These are phyloP conservation scores for Lepeophtheirus salmonis DNA, from an alignment of 1,140 invertebrate species.

Conservation along the genomic window DNA sequence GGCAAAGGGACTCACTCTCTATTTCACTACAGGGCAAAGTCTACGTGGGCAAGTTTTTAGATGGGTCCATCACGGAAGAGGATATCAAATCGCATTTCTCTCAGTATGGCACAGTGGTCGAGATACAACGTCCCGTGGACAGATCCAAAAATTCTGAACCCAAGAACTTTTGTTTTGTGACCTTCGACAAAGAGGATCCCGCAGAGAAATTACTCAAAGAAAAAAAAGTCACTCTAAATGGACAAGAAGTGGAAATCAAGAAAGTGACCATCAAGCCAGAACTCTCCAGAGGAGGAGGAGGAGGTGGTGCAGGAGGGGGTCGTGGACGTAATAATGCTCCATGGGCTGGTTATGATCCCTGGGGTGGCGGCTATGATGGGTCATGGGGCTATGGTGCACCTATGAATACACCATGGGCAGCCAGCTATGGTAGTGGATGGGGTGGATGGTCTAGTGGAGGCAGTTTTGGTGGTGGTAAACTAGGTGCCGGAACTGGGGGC, in stretches of 20 bases:
- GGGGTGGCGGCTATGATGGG: constrained; percentile 3
- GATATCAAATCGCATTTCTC: constrained; percentile 3
- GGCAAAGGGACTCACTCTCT: not conserved
- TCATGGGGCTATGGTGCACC: constrained; percentile 1
- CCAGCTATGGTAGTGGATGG: not conserved
- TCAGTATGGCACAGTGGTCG: constrained; percentile 11
- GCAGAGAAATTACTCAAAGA: constrained; percentile 14
- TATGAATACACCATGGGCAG: not conserved
- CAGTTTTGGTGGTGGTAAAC: not conserved
- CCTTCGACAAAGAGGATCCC: constrained; percentile 17
- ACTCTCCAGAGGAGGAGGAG: not conserved
- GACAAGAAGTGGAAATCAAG: constrained; percentile 17
- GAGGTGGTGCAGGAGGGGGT: constrained; percentile 4
- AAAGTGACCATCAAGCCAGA: constrained; percentile 13
- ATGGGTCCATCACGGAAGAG: constrained; percentile 4
- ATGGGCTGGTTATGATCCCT: constrained; percentile 6
- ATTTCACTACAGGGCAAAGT: constrained; percentile 10
- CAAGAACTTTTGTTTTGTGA: constrained; percentile 17
- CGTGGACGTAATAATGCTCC: not conserved
- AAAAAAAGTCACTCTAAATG: not conserved
- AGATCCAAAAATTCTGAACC: constrained; percentile 3
- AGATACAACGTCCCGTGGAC: constrained; percentile 7
- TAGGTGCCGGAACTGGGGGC: not conserved
- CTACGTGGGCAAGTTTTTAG: constrained; percentile 15
- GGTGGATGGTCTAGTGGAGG: not conserved